These are phyloP conservation scores for Trichopria drosophilae DNA, from an alignment of 2,888 invertebrate genomes.

Conservation along the genomic window DNA sequence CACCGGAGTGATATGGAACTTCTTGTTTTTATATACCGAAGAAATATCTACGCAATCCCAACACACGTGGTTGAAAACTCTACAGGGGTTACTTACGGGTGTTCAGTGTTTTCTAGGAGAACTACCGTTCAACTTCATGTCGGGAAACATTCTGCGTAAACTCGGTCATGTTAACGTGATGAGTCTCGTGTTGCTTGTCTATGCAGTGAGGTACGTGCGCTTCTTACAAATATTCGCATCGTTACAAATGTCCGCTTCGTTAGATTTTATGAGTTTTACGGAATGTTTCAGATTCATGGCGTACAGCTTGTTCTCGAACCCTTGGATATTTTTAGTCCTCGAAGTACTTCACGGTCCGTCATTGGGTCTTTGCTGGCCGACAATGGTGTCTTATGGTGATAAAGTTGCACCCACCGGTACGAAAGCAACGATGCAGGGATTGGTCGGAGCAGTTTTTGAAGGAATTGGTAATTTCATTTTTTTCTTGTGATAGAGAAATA, in stretches of 20 bases:
- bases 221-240: neutral
- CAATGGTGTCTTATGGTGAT: constrained; percentile 87
- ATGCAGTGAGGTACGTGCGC: constrained; percentile 66
- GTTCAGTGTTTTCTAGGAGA: constrained; percentile 84
- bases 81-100: constrained; percentile 72
- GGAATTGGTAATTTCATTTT: constrained; percentile 66
- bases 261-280: no score
- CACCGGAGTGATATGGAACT: constrained; percentile 85
- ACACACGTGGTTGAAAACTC: constrained; percentile 67
- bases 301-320: constrained; percentile 77
- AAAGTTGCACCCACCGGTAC: constrained; percentile 81
- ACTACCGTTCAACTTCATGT: constrained; percentile 83
- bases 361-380: constrained; percentile 84
- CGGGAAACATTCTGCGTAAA: constrained; percentile 59
- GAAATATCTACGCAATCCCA: constrained; percentile 63
- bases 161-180: constrained; percentile 83
- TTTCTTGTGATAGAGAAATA: constrained; percentile 1
- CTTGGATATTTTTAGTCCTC: constrained; percentile 83
- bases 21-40: constrained; percentile 83
- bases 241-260: neutral
- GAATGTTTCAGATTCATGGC: constrained; percentile 68
- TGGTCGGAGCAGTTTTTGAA: constrained; percentile 85
- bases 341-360: constrained; percentile 87
- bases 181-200: constrained; percentile 78
- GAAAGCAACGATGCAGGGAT: constrained; percentile 82